phyloP scores from a whole-genome alignment of 92 coral and sea anemone genomes.

The Phenganax stokvisi region DNA sequence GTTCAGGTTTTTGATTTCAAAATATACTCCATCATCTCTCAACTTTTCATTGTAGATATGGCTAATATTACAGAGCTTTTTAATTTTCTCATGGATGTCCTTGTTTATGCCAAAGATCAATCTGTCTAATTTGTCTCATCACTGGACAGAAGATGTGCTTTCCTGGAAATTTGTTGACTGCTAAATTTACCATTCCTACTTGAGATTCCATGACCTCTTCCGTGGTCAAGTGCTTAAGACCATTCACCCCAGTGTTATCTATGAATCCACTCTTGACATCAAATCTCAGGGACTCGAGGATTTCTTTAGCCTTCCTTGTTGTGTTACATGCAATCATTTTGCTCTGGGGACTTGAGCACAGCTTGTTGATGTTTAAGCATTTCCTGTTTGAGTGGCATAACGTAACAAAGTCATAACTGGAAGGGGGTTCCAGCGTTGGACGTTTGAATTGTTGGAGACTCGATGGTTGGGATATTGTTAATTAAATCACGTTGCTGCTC shows the following conservation, averaged over 20 bases:
- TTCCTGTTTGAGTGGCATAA: neutral
- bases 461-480: neutral
- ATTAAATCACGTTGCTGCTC: neutral
- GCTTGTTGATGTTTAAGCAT: neutral
- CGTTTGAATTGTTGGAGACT: neutral
- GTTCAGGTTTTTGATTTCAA: slow-evolving; percentile 26
- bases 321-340: no score
- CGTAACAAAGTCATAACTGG: slow-evolving; percentile 27
- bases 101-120: neutral
- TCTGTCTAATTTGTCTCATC: slow-evolving; percentile 29
- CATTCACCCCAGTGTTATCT: slow-evolving; percentile 42
- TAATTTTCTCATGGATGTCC: neutral
- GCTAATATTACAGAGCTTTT: slow-evolving; percentile 6
- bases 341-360: neutral
- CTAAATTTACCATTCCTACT: slow-evolving; percentile 21
- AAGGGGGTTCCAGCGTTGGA: neutral
- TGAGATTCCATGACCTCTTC: slow-evolving; percentile 16
- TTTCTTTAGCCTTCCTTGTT: slow-evolving; percentile 17
- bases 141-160: slow-evolving; percentile 18
- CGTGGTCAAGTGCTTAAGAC: slow-evolving; percentile 18
- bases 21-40: neutral
- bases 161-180: slow-evolving; percentile 14
- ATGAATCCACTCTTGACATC: slow-evolving; percentile 16
- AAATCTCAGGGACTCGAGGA: slow-evolving; percentile 27
- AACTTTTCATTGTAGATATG: slow-evolving; percentile 27